Conservation (phyloP, 1,140 invertebrate genomes). For the Chlorops oryzae region DNA sequence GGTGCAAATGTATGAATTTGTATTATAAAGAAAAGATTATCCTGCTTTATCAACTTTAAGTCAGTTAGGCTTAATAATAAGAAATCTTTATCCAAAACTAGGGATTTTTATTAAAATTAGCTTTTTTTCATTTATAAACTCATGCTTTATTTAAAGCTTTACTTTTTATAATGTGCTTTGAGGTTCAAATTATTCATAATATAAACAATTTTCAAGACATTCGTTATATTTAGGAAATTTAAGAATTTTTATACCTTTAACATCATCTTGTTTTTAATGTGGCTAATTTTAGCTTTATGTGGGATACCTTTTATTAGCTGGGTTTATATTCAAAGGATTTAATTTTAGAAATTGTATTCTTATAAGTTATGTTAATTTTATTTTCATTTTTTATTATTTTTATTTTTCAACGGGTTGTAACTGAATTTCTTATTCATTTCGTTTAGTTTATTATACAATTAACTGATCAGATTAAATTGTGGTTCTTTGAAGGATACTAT, state of each 20-base stretch:
- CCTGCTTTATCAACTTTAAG: slow-evolving; percentile 67
- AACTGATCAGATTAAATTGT: slow-evolving; percentile 49
- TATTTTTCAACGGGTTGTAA: no score
- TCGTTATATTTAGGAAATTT: slow-evolving; percentile 52
- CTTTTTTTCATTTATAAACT: slow-evolving; percentile 59
- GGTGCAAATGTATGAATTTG: slow-evolving; percentile 57
- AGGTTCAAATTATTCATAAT: slow-evolving; percentile 57
- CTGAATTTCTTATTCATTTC: slow-evolving; percentile 54
- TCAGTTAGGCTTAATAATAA: slow-evolving; percentile 62
- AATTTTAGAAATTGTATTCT: slow-evolving; percentile 55
- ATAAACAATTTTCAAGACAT: slow-evolving; percentile 58
- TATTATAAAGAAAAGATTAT: slow-evolving; percentile 61
- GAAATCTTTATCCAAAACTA: slow-evolving; percentile 52
- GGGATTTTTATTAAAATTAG: slow-evolving; percentile 47
- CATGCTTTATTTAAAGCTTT: slow-evolving; percentile 62
- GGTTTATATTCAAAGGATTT: slow-evolving; percentile 62
- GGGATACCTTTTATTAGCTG: slow-evolving; percentile 57
- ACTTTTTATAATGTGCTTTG: slow-evolving; percentile 59
- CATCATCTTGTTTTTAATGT: slow-evolving; percentile 50
- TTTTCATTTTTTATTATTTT: slow-evolving; percentile 52
- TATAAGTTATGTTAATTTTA: slow-evolving; percentile 50
- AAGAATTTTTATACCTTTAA: slow-evolving; percentile 48
- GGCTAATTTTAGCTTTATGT: slow-evolving; percentile 51
- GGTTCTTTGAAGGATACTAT: slow-evolving; percentile 42
- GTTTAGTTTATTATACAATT: slow-evolving; percentile 53